Percentiles rank a stretch among this genome's conserved stretches.
Evolutionary conservation across 2,113 vertebrate genomes (phyloP).

Genomic region (Carassius carassius): DNA sequence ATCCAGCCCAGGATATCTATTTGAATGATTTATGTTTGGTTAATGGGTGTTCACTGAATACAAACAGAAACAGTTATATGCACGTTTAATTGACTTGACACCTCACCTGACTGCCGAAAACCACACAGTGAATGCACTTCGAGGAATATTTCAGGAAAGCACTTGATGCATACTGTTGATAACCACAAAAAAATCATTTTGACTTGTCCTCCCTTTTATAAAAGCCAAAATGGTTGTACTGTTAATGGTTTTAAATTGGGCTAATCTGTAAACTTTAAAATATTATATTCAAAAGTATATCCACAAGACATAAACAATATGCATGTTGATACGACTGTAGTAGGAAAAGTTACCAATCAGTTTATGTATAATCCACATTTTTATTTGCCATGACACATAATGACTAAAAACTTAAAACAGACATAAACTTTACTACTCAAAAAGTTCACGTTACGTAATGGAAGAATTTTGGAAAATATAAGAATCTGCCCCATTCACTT

Average conservation of each 20-base stretch:
- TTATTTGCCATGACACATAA: too few relatives aligned
- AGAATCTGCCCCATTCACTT: too few relatives aligned
- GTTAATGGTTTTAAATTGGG: neutral
- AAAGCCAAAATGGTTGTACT: neutral
- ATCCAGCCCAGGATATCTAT: neutral
- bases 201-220: neutral
- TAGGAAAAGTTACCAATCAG: too few relatives aligned
- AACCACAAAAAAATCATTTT: neutral
- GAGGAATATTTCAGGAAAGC: neutral
- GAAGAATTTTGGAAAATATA: too few relatives aligned
- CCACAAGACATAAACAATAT: neutral
- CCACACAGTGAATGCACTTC: neutral
- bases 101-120: neutral
- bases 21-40: constrained; percentile 34
- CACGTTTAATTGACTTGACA: neutral
- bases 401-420: too few relatives aligned
- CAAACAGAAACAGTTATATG: neutral
- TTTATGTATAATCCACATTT: too few relatives aligned
- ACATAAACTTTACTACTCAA: too few relatives aligned
- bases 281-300: neutral
- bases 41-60: constrained; percentile 19
- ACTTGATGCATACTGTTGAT: neutral
- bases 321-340: too few relatives aligned
- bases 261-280: neutral
- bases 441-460: too few relatives aligned